phyloP scores from a whole-genome alignment of 2,113 vertebrate species.

The Aepyceros melampus region DNA sequence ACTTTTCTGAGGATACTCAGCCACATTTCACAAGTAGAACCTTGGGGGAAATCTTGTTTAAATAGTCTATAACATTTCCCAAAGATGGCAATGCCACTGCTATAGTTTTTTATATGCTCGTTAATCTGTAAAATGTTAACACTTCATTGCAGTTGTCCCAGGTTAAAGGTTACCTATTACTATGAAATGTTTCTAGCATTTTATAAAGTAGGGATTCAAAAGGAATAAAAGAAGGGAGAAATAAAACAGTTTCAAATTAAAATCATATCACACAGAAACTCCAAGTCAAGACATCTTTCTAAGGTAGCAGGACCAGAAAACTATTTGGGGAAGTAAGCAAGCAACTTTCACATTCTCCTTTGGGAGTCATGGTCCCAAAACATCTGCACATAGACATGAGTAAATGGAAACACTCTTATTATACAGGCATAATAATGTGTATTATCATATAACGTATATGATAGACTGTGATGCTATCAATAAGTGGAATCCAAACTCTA shows the following conservation, averaged over 20 bases:
- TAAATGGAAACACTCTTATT: not conserved
- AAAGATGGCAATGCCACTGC: not conserved
- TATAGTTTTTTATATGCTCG: not conserved
- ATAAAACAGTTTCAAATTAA: not conserved
- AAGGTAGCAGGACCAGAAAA: not conserved
- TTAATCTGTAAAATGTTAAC: slow-evolving; percentile 23
- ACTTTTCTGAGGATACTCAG: slow-evolving; percentile 32
- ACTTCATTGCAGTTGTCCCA: not conserved
- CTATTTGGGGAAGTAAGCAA: not conserved
- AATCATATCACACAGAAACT: not conserved
- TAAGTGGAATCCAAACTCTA: not conserved
- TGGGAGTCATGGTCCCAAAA: not conserved
- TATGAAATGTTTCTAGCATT: not conserved
- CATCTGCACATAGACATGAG: not conserved
- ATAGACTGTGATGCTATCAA: not conserved
- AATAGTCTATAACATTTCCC: not conserved
- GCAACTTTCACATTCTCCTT: not conserved
- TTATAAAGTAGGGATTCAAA: not conserved
- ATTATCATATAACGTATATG: not conserved
- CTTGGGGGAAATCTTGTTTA: not conserved
- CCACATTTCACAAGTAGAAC: not conserved
- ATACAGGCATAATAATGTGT: not conserved
- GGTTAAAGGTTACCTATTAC: not conserved
- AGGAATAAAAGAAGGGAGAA: not conserved
- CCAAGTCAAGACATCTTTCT: not conserved